Conservation (phyloP, 2,888 invertebrate species). For the Glyphotaelius pellucidus region DNA sequence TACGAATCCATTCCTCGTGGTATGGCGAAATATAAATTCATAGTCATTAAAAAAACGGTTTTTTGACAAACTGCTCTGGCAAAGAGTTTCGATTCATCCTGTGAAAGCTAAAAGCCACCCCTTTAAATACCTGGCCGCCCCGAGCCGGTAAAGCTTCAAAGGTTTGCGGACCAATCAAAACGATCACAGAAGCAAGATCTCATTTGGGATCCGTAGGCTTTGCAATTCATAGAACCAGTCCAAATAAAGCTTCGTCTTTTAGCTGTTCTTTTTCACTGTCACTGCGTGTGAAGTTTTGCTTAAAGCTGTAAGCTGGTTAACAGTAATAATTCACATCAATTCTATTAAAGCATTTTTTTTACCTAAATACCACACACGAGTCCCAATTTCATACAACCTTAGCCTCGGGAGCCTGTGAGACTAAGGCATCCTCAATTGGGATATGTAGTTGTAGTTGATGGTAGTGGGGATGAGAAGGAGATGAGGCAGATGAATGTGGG, state of each 20-base stretch:
- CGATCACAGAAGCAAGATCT: slow-evolving; percentile 13
- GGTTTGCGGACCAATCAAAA: slow-evolving; percentile 35
- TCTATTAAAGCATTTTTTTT: no score
- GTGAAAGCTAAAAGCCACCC: not conserved
- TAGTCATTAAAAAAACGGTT: no score
- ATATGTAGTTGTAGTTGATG: no score
- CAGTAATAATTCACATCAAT: not conserved
- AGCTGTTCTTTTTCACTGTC: not conserved
- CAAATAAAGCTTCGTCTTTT: not conserved
- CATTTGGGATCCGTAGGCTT: not conserved
- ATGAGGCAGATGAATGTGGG: no score
- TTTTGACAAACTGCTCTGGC: not conserved
- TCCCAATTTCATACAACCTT: no score
- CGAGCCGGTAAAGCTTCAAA: slow-evolving; percentile 23
- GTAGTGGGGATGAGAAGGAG: no score
- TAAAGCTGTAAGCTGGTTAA: not conserved
- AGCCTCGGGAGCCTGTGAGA: no score
- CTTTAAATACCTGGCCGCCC: slow-evolving; percentile 18
- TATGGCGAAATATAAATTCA: no score
- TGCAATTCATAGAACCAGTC: not conserved
- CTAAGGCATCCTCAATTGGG: no score
- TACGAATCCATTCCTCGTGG: no score
- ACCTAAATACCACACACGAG: no score
- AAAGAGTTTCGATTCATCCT: not conserved
- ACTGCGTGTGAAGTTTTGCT: not conserved